Evolutionary conservation across 2,113 vertebrate species (phyloP).

Genomic region (Tylochromis polylepis): DNA sequence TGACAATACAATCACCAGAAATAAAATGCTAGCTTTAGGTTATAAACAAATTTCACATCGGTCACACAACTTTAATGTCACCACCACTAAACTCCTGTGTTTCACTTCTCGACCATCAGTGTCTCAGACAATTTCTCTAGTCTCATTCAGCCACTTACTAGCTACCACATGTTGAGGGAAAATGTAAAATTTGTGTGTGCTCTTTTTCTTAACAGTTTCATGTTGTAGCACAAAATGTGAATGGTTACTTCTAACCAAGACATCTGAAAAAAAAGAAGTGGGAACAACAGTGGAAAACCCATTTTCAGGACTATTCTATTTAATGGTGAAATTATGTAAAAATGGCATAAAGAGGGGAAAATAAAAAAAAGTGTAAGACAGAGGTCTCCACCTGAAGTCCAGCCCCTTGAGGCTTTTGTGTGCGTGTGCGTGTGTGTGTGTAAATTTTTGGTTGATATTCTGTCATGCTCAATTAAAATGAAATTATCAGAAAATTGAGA

Average conservation of each 20-base stretch:
- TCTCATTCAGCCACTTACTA: not conserved
- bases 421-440: rapidly evolving
- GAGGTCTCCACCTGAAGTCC: not conserved
- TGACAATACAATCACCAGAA: not conserved
- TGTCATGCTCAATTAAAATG: rapidly evolving
- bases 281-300: not conserved
- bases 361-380: not conserved
- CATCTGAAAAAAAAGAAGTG: not conserved
- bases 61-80: not conserved
- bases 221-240: not conserved
- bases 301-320: not conserved
- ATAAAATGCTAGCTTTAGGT: not conserved
- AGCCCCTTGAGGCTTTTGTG: not conserved
- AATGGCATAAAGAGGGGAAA: not conserved
- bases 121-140: not conserved
- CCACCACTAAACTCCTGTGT: not conserved
- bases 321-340: rapidly evolving
- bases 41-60: not conserved
- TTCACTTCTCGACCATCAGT: not conserved
- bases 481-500: not conserved
- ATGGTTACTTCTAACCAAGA: rapidly evolving
- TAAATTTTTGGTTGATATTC: not conserved
- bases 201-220: not conserved
- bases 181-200: not conserved
- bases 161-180: not conserved